Percentiles rank a stretch among this genome's conserved stretches.
These are phyloP conservation scores for Phaethornis superciliosus DNA, from an alignment of 2,113 vertebrate genomes.

Conservation along the genomic window DNA sequence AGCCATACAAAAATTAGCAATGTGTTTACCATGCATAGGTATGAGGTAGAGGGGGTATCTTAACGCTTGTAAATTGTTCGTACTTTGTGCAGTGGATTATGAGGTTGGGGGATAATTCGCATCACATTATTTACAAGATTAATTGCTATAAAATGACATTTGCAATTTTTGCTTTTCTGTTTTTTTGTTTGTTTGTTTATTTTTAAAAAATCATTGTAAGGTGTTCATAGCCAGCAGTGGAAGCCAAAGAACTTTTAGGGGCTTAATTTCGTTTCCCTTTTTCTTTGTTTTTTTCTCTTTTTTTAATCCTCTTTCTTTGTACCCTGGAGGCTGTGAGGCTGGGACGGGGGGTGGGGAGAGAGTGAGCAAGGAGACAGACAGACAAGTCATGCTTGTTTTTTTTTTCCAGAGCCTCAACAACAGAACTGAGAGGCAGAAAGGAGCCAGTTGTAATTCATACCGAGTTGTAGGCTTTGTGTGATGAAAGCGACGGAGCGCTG, in stretches of 20 bases:
- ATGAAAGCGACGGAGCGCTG: constrained; percentile 99
- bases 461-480: constrained; percentile 97
- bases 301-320: constrained; percentile 59
- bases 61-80: neutral
- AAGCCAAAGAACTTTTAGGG: constrained; percentile 77
- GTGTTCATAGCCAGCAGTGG: constrained; percentile 30
- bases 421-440: constrained; percentile 89
- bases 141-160: neutral
- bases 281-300: neutral
- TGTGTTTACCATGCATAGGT: constrained; percentile 41
- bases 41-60: constrained; percentile 6
- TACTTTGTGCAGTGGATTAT: neutral
- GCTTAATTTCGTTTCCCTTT: constrained; percentile 62
- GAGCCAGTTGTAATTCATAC: constrained; percentile 99
- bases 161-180: neutral
- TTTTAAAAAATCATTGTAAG: neutral
- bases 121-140: neutral
- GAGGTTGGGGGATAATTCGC: neutral
- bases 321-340: constrained; percentile 67
- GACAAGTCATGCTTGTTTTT: constrained; percentile 87
- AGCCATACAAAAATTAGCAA: constrained; percentile 51
- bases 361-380: constrained; percentile 75
- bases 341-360: neutral
- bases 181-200: neutral
- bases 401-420: constrained; percentile 81